Conservation (phyloP, 1,140 invertebrate species). For the Diabrotica undecimpunctata region DNA sequence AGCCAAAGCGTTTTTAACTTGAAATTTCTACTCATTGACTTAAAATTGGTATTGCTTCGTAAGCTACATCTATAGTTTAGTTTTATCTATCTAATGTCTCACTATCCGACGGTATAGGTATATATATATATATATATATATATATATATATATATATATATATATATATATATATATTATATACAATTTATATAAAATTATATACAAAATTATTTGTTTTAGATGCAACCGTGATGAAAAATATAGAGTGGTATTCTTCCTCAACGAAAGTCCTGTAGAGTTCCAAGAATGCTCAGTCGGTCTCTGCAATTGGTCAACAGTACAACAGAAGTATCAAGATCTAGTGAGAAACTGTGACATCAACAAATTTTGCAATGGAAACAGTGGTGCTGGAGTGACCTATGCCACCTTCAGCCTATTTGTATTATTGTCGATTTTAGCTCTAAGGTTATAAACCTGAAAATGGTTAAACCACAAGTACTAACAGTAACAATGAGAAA, state of each 20-base stretch:
- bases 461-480: neutral
- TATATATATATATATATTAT: too few relatives aligned
- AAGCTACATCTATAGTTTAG: too few relatives aligned
- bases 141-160: too few relatives aligned
- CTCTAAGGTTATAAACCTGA: neutral
- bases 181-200: too few relatives aligned
- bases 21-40: too few relatives aligned
- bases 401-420: neutral
- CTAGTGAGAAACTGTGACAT: conserved; percentile 35
- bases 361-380: conserved; percentile 30
- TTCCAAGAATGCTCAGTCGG: conserved; percentile 58
- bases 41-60: too few relatives aligned
- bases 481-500: neutral
- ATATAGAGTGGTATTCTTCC: conserved; percentile 59
- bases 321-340: conserved; percentile 34
- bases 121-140: too few relatives aligned
- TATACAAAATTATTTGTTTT: too few relatives aligned
- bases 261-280: conserved; percentile 59
- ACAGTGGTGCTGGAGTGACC: neutral
- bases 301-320: conserved; percentile 55
- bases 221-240: conserved; percentile 55
- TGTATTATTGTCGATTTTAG: neutral
- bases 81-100: too few relatives aligned
- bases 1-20: too few relatives aligned
- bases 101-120: too few relatives aligned